These are phyloP conservation scores for Notiomystis cincta DNA, from an alignment of 2,113 vertebrate species.

Conservation along the genomic window DNA sequence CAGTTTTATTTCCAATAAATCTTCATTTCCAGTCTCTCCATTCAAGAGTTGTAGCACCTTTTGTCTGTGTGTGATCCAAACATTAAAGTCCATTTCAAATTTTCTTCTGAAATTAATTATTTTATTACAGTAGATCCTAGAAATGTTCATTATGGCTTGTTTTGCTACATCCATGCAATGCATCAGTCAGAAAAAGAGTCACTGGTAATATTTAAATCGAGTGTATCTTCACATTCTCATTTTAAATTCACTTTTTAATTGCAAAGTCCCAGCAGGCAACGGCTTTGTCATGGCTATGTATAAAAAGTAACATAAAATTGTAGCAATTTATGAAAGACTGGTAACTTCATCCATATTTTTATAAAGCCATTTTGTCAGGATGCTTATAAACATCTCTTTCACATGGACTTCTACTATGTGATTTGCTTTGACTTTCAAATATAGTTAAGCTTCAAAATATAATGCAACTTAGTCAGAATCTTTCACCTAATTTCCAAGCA, in stretches of 20 bases:
- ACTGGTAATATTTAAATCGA: not conserved
- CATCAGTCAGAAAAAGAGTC: not conserved
- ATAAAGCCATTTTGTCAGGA: not conserved
- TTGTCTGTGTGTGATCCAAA: not conserved
- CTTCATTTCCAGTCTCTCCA: not conserved
- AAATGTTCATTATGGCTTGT: not conserved
- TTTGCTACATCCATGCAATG: not conserved
- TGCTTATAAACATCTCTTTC: not conserved
- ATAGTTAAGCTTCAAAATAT: not conserved
- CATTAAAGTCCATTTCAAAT: not conserved
- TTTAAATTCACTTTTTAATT: not conserved
- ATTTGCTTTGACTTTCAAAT: not conserved
- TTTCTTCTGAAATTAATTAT: not conserved
- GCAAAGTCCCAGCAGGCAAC: not conserved
- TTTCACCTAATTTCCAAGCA: not conserved
- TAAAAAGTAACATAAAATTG: not conserved
- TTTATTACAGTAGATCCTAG: not conserved
- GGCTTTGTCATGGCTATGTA: not conserved
- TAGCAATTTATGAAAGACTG: not conserved
- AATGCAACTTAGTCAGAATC: not conserved
- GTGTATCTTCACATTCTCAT: not conserved
- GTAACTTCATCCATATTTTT: not conserved
- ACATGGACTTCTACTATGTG: not conserved
- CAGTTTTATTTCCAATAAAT: not conserved
- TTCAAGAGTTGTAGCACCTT: not conserved